These are phyloP conservation scores for Arctocebus calabarensis DNA, from an alignment of 2,797 vertebrate species.

Conservation along the genomic window DNA sequence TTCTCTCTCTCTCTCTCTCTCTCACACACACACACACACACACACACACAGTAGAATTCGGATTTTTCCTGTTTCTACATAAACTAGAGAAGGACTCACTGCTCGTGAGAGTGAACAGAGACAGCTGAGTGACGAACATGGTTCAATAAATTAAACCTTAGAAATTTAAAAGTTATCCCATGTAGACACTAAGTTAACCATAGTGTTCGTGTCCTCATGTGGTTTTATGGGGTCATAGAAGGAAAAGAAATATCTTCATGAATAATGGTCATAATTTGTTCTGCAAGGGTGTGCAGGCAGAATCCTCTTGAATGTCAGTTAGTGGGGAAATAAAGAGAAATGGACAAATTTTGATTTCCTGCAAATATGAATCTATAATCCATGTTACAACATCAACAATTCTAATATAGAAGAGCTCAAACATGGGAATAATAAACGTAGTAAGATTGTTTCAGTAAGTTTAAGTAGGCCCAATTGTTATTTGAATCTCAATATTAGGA, in stretches of 20 bases:
- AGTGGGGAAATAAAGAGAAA: slow-evolving; percentile 1
- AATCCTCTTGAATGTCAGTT: neutral
- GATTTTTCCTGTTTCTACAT: neutral
- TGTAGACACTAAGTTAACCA: neutral
- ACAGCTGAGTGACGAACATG: neutral
- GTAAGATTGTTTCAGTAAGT: neutral
- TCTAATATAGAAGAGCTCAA: neutral
- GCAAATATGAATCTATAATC: neutral
- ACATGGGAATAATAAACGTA: neutral
- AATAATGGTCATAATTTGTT: neutral
- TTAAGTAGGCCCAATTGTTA: neutral
- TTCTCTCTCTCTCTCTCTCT: too few species aligned
- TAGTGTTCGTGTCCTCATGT: neutral
- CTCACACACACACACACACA: too few species aligned
- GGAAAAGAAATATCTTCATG: neutral
- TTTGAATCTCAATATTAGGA: neutral
- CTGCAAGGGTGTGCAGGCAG: neutral
- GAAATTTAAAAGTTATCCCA: neutral
- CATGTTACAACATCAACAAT: neutral
- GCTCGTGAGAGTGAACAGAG: neutral
- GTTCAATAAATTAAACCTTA: slow-evolving; percentile 10
- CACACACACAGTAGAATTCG: neutral
- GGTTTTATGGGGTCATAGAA: neutral
- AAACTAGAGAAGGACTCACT: neutral
- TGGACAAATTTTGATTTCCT: neutral